Conservation (phyloP, 2,888 invertebrate genomes). For the Meta bourneti region DNA sequence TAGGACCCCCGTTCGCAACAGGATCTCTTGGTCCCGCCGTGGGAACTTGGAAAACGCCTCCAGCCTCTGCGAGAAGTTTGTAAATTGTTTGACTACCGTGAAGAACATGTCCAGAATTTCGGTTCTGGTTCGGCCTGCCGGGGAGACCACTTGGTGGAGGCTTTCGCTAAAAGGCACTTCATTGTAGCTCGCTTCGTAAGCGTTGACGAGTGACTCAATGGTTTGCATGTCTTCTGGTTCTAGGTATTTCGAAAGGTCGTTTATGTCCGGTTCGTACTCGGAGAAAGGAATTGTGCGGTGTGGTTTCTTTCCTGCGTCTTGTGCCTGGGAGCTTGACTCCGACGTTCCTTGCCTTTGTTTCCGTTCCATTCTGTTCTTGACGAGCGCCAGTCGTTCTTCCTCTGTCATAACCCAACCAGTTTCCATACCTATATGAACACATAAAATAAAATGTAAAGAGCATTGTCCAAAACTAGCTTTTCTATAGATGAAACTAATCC, state of each 20-base stretch:
- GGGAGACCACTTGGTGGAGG: constrained; percentile 41
- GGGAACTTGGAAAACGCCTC: constrained; percentile 79
- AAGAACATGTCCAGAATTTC: constrained; percentile 80
- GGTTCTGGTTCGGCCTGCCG: constrained; percentile 66
- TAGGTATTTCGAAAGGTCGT: constrained; percentile 69
- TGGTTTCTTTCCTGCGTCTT: constrained; percentile 50
- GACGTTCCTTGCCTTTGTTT: constrained; percentile 77
- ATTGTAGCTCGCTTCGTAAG: constrained; percentile 79
- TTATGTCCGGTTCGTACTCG: constrained; percentile 76
- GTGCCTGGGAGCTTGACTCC: constrained; percentile 65
- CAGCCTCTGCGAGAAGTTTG: constrained; percentile 79
- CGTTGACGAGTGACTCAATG: constrained; percentile 79
- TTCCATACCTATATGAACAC: constrained; percentile 79
- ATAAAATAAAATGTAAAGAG: background rate
- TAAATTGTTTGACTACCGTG: constrained; percentile 79
- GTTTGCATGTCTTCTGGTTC: constrained; percentile 75
- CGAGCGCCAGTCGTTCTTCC: constrained; percentile 79
- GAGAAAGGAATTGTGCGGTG: constrained; percentile 47
- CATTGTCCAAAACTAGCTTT: background rate
- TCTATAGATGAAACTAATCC: background rate
- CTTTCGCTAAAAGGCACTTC: constrained; percentile 78
- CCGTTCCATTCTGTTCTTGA: constrained; percentile 79
- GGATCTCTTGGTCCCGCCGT: constrained; percentile 79
- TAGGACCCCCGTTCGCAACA: constrained; percentile 81
- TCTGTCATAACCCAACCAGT: constrained; percentile 81